Evolutionary conservation across 2,113 vertebrate genomes (phyloP).

Genomic region (Agapornis roseicollis): DNA sequence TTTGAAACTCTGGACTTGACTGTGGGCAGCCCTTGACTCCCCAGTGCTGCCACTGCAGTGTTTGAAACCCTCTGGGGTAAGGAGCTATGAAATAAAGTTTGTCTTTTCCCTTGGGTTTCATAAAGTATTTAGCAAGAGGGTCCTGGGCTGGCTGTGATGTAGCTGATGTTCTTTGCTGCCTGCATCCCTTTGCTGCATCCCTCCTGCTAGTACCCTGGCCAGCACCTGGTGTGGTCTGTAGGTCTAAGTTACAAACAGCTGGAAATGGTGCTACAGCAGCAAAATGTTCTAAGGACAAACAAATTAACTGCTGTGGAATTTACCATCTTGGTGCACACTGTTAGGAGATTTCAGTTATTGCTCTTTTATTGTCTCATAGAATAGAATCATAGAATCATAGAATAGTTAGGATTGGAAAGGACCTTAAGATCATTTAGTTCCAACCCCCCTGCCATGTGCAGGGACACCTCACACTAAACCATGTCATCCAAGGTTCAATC

Average conservation of each 20-base stretch:
- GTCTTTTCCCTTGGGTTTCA: background rate
- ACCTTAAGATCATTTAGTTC: no score
- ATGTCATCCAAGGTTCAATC: no score
- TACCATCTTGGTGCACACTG: background rate
- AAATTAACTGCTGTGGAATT: background rate
- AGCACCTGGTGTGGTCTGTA: background rate
- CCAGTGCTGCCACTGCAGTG: accelerated
- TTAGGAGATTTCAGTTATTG: background rate
- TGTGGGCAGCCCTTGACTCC: background rate
- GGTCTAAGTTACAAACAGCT: background rate
- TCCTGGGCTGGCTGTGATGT: background rate
- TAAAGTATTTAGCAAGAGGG: background rate
- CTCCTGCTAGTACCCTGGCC: background rate
- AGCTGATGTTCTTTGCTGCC: background rate
- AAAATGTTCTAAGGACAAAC: background rate
- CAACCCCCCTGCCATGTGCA: no score
- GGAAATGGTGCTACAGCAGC: background rate
- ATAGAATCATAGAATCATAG: no score
- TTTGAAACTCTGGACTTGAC: background rate
- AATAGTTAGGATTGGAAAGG: no score
- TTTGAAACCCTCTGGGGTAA: background rate
- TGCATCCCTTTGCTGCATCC: background rate
- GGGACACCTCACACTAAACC: no score
- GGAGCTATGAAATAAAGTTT: background rate
- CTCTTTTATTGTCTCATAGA: background rate